Evolutionary conservation across 2,888 invertebrate species (phyloP).

Genomic region (Torymus tubicola): DNA sequence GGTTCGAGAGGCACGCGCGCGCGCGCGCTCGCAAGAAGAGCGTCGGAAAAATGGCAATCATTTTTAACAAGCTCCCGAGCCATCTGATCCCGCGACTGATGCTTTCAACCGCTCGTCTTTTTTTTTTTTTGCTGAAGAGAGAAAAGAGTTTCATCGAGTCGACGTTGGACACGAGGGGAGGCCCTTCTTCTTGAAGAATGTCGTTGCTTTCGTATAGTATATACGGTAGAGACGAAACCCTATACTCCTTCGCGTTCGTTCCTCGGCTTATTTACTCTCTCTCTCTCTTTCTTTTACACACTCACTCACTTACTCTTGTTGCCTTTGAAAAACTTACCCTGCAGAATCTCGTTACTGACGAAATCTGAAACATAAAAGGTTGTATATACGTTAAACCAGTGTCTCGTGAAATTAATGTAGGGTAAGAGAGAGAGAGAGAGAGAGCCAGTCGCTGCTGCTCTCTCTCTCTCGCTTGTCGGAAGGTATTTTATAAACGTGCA

Average conservation of each 20-base stretch:
- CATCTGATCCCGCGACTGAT: constrained; percentile 45
- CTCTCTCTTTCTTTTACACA: background rate
- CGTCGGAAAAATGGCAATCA: constrained; percentile 59
- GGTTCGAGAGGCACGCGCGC: constrained; percentile 9
- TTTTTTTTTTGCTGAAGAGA: background rate
- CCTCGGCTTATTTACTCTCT: constrained; percentile 14
- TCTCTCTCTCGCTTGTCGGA: background rate
- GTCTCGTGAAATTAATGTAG: background rate
- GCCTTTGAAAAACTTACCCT: constrained; percentile 81
- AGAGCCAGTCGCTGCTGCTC: background rate
- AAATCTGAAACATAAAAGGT: constrained; percentile 83
- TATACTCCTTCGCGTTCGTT: background rate
- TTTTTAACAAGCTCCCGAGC: constrained; percentile 58
- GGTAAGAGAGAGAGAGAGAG: background rate
- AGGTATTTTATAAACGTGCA: too few species aligned
- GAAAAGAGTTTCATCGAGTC: too few species aligned
- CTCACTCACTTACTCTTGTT: background rate
- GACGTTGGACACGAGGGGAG: too few species aligned
- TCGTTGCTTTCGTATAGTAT: too few species aligned
- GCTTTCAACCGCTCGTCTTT: background rate
- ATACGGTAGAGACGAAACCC: too few species aligned
- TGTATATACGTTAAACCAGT: constrained; percentile 2
- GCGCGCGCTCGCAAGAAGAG: constrained; percentile 1
- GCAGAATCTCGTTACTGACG: constrained; percentile 91
- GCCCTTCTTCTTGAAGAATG: too few species aligned